Evolutionary conservation across 2,113 vertebrate species (phyloP).

Genomic region (Eira barbara): DNA sequence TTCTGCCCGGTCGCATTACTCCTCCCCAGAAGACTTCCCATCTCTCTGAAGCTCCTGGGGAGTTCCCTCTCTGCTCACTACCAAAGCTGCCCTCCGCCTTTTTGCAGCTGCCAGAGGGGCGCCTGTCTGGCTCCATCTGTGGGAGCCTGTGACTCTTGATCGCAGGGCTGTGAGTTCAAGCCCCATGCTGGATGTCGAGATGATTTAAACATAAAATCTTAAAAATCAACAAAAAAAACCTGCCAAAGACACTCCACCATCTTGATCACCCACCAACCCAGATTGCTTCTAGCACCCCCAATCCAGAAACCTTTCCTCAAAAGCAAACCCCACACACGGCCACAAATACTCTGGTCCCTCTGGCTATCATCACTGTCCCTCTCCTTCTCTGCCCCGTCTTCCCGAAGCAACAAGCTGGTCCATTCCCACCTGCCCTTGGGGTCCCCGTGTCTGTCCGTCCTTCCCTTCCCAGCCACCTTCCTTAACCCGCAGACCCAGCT

Average conservation of each 20-base stretch:
- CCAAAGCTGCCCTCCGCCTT: background rate
- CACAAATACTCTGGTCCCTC: background rate
- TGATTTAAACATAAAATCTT: background rate
- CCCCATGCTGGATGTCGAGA: background rate
- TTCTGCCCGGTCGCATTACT: background rate
- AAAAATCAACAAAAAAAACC: background rate
- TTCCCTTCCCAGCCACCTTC: background rate
- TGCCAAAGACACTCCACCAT: background rate
- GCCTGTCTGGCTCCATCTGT: background rate
- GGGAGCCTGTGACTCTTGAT: background rate
- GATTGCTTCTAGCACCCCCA: background rate
- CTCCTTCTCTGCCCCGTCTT: background rate
- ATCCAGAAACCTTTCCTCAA: background rate
- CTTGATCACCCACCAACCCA: background rate
- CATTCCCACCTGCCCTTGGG: background rate
- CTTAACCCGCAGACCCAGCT: background rate
- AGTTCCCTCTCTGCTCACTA: background rate
- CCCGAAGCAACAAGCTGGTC: background rate
- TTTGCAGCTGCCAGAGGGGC: background rate
- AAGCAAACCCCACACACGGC: background rate
- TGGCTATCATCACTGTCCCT: background rate
- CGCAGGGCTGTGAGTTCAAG: background rate
- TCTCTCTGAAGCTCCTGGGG: background rate
- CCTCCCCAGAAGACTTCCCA: background rate
- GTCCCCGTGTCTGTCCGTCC: constrained; percentile 3